Percentiles rank a stretch among this genome's conserved stretches.
Conservation (phyloP, 2,888 invertebrate genomes). For the Odontocerum albicorne region DNA sequence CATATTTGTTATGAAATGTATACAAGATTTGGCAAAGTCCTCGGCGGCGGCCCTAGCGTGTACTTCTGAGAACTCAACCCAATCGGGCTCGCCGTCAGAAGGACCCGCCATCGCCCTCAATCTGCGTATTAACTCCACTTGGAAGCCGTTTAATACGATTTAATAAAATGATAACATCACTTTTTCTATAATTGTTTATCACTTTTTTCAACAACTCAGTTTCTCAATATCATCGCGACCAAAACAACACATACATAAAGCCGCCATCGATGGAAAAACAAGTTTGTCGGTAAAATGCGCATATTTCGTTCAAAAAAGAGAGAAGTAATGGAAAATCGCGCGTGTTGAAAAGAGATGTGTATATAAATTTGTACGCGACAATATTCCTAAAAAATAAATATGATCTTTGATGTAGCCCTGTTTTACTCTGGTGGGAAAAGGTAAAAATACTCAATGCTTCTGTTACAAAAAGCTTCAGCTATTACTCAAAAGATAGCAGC, state of each 20-base stretch:
- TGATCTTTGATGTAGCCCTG: background rate
- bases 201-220: slow-evolving; percentile 7
- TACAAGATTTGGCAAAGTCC: slow-evolving; percentile 86
- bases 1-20: slow-evolving; percentile 72
- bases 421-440: background rate
- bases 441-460: background rate
- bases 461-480: background rate
- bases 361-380: slow-evolving; percentile 2
- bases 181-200: slow-evolving; percentile 6
- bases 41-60: slow-evolving; percentile 83
- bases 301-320: slow-evolving; percentile 22
- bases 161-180: slow-evolving; percentile 17
- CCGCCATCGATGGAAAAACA: slow-evolving; percentile 27
- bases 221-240: slow-evolving; percentile 10
- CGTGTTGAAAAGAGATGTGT: slow-evolving; percentile 12
- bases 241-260: slow-evolving; percentile 27
- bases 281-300: slow-evolving; percentile 26
- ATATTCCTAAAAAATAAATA: slow-evolving; percentile 2
- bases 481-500: background rate
- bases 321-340: background rate
- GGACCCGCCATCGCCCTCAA: slow-evolving; percentile 51
- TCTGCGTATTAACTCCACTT: slow-evolving; percentile 57
- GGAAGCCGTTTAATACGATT: slow-evolving; percentile 24
- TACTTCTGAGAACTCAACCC: slow-evolving; percentile 85
- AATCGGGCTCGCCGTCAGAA: slow-evolving; percentile 66